phyloP scores from a whole-genome alignment of 1,140 invertebrate species.

The Hypsibius dujardini region DNA sequence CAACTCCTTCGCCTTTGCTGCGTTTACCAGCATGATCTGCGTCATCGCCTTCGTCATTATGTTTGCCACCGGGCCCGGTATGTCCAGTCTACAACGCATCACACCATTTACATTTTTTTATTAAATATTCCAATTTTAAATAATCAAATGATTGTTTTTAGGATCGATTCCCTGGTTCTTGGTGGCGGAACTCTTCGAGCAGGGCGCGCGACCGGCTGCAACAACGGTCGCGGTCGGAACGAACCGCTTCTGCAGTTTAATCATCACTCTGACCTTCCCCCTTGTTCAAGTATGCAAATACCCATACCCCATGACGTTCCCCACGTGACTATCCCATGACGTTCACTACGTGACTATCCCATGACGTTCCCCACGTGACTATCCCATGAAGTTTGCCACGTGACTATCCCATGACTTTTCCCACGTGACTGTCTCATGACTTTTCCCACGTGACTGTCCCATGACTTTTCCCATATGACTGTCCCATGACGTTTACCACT shows the following conservation, averaged over 20 bases:
- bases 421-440: too few species aligned
- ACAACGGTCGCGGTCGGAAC: conserved; percentile 93
- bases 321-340: too few species aligned
- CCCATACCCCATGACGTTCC: too few species aligned
- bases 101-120: conserved; percentile 21
- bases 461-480: too few species aligned
- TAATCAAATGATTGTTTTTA: conserved; percentile 25
- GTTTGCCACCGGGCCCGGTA: conserved; percentile 72
- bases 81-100: conserved; percentile 31
- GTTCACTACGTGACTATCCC: too few species aligned
- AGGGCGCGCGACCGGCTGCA: conserved; percentile 83
- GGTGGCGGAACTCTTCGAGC: conserved; percentile 85
- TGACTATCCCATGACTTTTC: too few species aligned
- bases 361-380: too few species aligned
- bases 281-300: neutral
- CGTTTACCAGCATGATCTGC: conserved; percentile 54
- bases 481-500: too few species aligned
- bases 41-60: conserved; percentile 65
- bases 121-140: too few species aligned
- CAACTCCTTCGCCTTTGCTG: conserved; percentile 45
- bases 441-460: too few species aligned
- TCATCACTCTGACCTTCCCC: conserved; percentile 81
- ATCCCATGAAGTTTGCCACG: too few species aligned
- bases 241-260: conserved; percentile 95
- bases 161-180: conserved; percentile 89